Percentiles rank a stretch among this genome's conserved stretches.
Conservation (phyloP, 35 echinoderm and acorn worm species). For the Apostichopus parvimensis region DNA sequence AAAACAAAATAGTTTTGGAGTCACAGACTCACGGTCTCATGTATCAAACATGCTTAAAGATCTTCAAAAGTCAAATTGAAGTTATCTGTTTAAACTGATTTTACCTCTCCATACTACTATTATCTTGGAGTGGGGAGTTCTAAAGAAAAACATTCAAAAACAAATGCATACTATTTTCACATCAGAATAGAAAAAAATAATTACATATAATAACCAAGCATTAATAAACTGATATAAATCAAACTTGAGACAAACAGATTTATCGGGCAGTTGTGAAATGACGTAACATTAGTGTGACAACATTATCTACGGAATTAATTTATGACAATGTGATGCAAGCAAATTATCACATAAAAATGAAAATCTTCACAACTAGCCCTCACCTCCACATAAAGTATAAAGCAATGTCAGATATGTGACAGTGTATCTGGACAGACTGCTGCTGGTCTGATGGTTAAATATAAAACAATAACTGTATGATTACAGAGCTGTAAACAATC, state of each 20-base stretch:
- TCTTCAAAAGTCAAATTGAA: conserved; percentile 43
- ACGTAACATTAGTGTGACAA: too few species aligned
- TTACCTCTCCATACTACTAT: background rate
- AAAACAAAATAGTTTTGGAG: conserved; percentile 24
- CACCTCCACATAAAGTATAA: too few species aligned
- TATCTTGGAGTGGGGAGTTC: background rate
- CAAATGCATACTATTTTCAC: background rate
- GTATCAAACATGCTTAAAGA: conserved; percentile 33
- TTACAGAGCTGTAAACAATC: background rate
- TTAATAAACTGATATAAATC: too few species aligned
- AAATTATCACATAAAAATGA: too few species aligned
- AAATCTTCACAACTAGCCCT: too few species aligned
- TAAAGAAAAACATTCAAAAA: background rate
- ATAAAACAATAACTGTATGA: background rate
- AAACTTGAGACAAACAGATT: too few species aligned
- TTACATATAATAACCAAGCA: too few species aligned
- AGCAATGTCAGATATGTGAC: too few species aligned
- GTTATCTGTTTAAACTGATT: background rate
- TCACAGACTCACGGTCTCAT: conserved; percentile 39
- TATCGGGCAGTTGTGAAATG: too few species aligned
- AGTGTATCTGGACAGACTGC: too few species aligned
- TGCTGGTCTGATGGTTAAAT: background rate
- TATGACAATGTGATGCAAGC: too few species aligned
- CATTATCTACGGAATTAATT: background rate
- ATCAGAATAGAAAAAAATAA: background rate